These are phyloP conservation scores for Andrena marginata DNA, from an alignment of 2,888 invertebrate genomes.

Conservation along the genomic window DNA sequence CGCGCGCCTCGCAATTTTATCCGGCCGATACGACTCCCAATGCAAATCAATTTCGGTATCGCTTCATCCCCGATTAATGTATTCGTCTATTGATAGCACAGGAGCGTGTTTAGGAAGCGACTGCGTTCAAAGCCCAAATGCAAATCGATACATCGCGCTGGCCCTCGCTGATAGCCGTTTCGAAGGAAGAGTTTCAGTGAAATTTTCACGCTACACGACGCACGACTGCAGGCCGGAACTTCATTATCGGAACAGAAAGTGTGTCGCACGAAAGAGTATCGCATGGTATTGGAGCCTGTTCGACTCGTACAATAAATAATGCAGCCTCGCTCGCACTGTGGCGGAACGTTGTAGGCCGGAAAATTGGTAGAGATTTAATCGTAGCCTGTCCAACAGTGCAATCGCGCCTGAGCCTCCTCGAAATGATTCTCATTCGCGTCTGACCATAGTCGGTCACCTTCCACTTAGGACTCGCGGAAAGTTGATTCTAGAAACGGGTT, in stretches of 20 bases:
- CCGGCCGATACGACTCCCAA: constrained; percentile 69
- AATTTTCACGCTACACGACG: constrained; percentile 64
- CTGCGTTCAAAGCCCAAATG: constrained; percentile 65
- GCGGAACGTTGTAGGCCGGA: not conserved
- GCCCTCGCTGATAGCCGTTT: constrained; percentile 64
- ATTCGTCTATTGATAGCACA: constrained; percentile 61
- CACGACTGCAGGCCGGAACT: constrained; percentile 41
- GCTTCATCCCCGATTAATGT: constrained; percentile 71
- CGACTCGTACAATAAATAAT: constrained; percentile 27
- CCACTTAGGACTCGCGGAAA: too few relatives aligned
- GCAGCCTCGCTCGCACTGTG: constrained; percentile 9
- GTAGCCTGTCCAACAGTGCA: too few relatives aligned
- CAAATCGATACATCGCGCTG: constrained; percentile 68
- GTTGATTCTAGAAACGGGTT: too few relatives aligned
- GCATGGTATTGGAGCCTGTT: constrained; percentile 6
- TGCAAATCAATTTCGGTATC: constrained; percentile 68
- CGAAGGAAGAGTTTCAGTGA: constrained; percentile 63
- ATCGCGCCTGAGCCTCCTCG: too few relatives aligned
- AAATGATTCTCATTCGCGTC: too few relatives aligned
- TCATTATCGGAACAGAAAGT: constrained; percentile 35
- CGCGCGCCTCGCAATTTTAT: constrained; percentile 60
- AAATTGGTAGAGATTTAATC: too few relatives aligned
- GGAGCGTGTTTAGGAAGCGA: constrained; percentile 58
- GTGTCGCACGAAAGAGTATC: constrained; percentile 31
- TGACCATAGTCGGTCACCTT: too few relatives aligned